Evolutionary conservation across 1,140 invertebrate species (phyloP), one percentile per base, ranked within the genome.

Genomic region (Penaeus chinensis): DNA sequence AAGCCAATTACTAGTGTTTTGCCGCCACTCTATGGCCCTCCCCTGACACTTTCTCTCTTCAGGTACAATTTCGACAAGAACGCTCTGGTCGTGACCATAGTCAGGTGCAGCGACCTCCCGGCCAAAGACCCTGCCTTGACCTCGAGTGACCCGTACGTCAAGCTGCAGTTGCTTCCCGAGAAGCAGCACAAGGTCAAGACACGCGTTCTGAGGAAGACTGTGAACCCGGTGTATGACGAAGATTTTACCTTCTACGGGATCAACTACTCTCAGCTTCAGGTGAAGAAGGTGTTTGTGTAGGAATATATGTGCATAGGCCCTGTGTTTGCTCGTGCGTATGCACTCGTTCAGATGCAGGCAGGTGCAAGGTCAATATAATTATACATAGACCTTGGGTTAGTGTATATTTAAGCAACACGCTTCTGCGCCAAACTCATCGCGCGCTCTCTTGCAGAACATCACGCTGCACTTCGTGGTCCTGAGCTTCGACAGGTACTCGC

Each of bases 161-260:
- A 99, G 92, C 94, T 99, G 10, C 97, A 98, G 91, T 93, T 99
- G 24, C 93, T 99, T 74, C 98, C 98, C 0, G 98, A 98, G 87
- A 98, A 98, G 92, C 96, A 98, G 91, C 97, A 98, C 91, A 97
- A 98, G 91, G 97, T 97, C 13, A 99, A 99, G 93, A 99, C 98
- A 66, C 94, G 98, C 37, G 97, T 99, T 4, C 94, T 99, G 18
- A 94, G 97, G 71, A 98, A 98, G 91, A 98, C 97, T 18, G 94
- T 95, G 22, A 97, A 97, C 93, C 98, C 98, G 0, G 95, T 98
- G 13, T 99, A 98, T 92, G 97, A 99, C 91, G 98, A 99, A 92
- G 97, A 98, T 91, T 99, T 99, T 91, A 98, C 97, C 0, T 98
- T 99, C 93, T 99, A 98, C 91, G 97, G 97, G 60, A 95, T 99